Evolutionary conservation across 2,797 vertebrate genomes (phyloP).

Genomic region (Emydoidea blandingii): DNA sequence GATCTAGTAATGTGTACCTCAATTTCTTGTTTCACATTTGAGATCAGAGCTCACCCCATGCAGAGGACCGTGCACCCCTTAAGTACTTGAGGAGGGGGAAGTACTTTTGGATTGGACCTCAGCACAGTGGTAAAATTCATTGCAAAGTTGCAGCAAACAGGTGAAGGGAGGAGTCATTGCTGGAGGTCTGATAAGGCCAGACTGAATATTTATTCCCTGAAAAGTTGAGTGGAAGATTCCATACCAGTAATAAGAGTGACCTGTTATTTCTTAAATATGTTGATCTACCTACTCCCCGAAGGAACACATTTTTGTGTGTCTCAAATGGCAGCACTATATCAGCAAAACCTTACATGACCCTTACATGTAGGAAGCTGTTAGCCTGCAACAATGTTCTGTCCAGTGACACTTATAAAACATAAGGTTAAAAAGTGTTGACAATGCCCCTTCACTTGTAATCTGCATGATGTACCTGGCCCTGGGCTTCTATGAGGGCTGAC

Average conservation of each 20-base stretch:
- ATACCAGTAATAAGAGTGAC: background rate
- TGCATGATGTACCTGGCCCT: no score
- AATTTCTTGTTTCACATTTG: background rate
- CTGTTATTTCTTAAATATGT: background rate
- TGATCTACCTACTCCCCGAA: background rate
- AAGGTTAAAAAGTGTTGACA: background rate
- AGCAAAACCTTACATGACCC: background rate
- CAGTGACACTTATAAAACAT: fast-evolving
- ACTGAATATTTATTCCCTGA: background rate
- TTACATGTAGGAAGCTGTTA: background rate
- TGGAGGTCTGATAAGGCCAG: background rate
- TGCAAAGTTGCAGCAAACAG: fast-evolving
- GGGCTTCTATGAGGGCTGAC: background rate
- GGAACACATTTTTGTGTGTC: background rate
- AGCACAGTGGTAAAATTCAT: background rate
- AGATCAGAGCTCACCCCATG: background rate
- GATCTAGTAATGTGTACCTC: background rate
- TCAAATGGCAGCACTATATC: background rate
- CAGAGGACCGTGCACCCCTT: background rate
- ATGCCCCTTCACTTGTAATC: background rate
- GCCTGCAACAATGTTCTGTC: background rate
- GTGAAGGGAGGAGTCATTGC: fast-evolving
- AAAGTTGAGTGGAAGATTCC: background rate
- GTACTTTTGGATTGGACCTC: background rate
- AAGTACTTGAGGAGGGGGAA: background rate